phyloP scores from a whole-genome alignment of 2,888 invertebrate species.

The Aleiodes testaceus region DNA sequence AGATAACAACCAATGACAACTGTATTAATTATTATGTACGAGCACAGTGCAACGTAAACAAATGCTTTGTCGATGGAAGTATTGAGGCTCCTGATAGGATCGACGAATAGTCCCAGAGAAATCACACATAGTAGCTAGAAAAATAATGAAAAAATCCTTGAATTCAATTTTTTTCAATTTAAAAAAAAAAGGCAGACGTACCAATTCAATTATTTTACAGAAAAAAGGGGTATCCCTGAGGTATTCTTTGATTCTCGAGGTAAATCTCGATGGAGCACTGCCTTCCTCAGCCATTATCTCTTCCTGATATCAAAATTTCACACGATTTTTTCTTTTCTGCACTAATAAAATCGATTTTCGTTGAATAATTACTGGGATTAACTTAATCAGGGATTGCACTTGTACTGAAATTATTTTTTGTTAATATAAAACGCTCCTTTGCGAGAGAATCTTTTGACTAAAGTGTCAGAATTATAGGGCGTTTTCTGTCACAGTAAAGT shows the following conservation, averaged over 20 bases:
- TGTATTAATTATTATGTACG: conserved; percentile 79
- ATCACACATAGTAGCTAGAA: conserved; percentile 77
- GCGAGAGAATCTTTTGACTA: conserved; percentile 26
- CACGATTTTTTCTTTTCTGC: neutral
- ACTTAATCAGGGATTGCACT: neutral
- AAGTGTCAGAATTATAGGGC: conserved; percentile 44
- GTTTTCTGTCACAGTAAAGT: conserved; percentile 41
- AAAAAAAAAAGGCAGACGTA: conserved; percentile 69
- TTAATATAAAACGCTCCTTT: neutral
- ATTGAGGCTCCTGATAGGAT: conserved; percentile 74
- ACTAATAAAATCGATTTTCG: neutral
- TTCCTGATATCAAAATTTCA: neutral
- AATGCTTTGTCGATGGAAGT: conserved; percentile 77
- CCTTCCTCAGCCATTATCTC: conserved; percentile 56
- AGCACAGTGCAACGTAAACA: conserved; percentile 80
- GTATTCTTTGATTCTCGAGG: conserved; percentile 54
- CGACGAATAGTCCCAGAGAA: conserved; percentile 78
- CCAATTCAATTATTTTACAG: conserved; percentile 78
- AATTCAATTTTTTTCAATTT: neutral
- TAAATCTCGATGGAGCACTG: conserved; percentile 44
- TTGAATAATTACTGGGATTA: neutral
- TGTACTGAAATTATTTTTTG: neutral
- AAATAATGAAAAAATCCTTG: conserved; percentile 13
- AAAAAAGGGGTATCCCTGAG: conserved; percentile 62
- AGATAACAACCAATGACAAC: conserved; percentile 77